These are phyloP conservation scores for Penaeus vannamei DNA, from an alignment of 1,140 invertebrate genomes.

Conservation along the genomic window DNA sequence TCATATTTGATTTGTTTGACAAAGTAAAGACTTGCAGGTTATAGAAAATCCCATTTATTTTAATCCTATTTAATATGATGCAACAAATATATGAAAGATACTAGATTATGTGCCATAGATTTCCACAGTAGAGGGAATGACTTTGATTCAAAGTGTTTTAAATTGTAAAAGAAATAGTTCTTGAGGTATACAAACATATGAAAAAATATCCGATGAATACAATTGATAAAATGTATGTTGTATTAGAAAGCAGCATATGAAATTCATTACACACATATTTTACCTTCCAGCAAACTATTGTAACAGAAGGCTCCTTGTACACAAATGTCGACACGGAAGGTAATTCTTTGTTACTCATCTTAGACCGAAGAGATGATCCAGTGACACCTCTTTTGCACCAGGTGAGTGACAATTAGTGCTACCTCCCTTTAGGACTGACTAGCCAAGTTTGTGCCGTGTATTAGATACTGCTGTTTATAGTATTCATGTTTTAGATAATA, in stretches of 20 bases:
- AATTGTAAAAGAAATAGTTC: too few species aligned
- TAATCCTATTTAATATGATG: too few species aligned
- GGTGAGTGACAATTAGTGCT: constrained; percentile 70
- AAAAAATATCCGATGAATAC: neutral
- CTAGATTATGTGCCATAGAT: too few species aligned
- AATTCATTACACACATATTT: constrained; percentile 77
- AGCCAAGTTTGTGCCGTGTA: too few species aligned
- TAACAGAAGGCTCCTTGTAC: constrained; percentile 90
- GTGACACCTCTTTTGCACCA: constrained; percentile 97
- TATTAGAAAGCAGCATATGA: neutral
- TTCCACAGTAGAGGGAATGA: too few species aligned
- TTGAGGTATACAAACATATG: too few species aligned
- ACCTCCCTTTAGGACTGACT: neutral
- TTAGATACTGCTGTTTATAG: neutral
- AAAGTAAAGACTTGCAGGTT: neutral
- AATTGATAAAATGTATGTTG: neutral
- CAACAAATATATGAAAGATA: too few species aligned
- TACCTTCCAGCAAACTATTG: constrained; percentile 77
- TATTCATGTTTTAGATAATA: neutral
- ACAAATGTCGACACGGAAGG: constrained; percentile 78
- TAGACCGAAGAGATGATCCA: constrained; percentile 94
- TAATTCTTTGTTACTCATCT: constrained; percentile 82
- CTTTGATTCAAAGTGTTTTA: too few species aligned
- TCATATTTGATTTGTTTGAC: neutral
- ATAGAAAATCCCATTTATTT: too few species aligned